Conservation (phyloP, 1,140 invertebrate genomes). For the Octopus bimaculoides region DNA sequence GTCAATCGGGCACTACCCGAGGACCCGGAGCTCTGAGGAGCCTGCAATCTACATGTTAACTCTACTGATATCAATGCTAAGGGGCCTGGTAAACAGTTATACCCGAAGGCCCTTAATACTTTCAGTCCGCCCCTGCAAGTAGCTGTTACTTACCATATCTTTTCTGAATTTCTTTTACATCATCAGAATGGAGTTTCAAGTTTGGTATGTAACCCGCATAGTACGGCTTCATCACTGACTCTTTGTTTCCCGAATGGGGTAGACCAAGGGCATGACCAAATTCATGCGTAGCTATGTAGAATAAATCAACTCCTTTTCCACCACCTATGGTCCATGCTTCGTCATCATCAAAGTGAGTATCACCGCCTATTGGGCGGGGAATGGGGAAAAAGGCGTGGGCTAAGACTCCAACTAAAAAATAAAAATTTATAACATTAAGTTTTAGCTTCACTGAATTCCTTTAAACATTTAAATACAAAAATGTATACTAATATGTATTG, state of each 20-base stretch:
- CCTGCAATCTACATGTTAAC: too few relatives aligned
- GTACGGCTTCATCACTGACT: constrained; percentile 44
- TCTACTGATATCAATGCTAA: too few relatives aligned
- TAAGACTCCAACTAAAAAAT: constrained; percentile 66
- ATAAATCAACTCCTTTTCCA: constrained; percentile 26
- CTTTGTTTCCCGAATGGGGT: constrained; percentile 30
- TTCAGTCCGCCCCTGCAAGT: too few relatives aligned
- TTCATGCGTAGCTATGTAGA: constrained; percentile 45
- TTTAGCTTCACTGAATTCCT: too few relatives aligned
- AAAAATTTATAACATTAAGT: neutral
- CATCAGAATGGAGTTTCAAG: constrained; percentile 76
- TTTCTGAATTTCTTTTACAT: constrained; percentile 73
- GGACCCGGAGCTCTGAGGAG: too few relatives aligned
- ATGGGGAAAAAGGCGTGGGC: constrained; percentile 87
- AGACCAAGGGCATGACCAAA: constrained; percentile 45
- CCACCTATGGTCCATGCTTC: neutral
- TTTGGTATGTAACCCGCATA: neutral
- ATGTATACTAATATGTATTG: too few relatives aligned
- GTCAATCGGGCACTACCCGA: too few relatives aligned
- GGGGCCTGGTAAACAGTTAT: too few relatives aligned
- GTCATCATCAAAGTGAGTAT: constrained; percentile 82
- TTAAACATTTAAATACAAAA: too few relatives aligned
- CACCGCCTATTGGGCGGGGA: constrained; percentile 71
- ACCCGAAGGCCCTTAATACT: too few relatives aligned
- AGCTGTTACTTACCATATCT: constrained; percentile 55